phyloP scores from a whole-genome alignment of 2,113 vertebrate species.

The Alosa alosa region DNA sequence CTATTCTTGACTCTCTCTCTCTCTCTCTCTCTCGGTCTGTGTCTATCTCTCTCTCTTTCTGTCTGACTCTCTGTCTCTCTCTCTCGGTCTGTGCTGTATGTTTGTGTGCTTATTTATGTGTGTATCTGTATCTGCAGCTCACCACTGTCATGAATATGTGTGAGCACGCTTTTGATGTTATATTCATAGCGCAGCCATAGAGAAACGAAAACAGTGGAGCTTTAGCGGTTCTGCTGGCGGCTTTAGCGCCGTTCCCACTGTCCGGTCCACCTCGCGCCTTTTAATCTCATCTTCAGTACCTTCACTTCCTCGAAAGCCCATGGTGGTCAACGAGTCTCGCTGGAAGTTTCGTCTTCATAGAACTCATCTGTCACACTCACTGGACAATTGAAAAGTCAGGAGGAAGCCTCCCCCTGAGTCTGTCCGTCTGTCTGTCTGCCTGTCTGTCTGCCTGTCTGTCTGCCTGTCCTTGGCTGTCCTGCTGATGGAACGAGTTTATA shows the following conservation, averaged over 20 bases:
- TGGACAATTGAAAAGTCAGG: neutral
- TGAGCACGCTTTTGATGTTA: neutral
- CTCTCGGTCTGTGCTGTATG: neutral
- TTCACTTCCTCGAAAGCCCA: neutral
- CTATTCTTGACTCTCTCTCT: neutral
- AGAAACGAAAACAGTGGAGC: neutral
- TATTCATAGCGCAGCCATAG: neutral
- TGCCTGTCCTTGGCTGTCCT: neutral
- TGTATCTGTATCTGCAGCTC: neutral
- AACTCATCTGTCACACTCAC: neutral
- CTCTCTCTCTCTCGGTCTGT: neutral
- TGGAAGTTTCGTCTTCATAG: neutral
- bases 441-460: neutral
- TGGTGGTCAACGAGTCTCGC: neutral
- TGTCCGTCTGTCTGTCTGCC: neutral
- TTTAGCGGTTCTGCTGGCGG: too few species aligned
- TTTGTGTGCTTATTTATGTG: neutral
- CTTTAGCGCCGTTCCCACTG: neutral
- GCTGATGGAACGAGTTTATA: slow-evolving; percentile 6
- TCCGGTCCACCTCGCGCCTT: neutral
- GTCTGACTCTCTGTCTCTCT: neutral
- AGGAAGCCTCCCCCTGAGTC: neutral
- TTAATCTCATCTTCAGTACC: neutral
- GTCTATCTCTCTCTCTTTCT: neutral
- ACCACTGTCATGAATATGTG: neutral